Evolutionary conservation across 1,140 invertebrate genomes (phyloP).

Genomic region (Phymorhynchus buccinoides): DNA sequence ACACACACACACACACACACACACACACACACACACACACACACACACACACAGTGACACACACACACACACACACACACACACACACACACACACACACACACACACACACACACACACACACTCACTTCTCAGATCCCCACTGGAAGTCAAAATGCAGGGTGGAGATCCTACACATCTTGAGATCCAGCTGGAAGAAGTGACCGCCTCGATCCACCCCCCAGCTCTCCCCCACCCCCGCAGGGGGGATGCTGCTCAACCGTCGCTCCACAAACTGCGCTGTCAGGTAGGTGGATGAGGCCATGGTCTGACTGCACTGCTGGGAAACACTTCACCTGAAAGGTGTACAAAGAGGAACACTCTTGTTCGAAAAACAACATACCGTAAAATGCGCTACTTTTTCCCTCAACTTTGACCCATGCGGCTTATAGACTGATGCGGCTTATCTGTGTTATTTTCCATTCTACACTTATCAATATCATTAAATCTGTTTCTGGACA

Average conservation of each 20-base stretch:
- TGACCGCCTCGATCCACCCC: slow-evolving; percentile 53
- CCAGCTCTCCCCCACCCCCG: slow-evolving; percentile 57
- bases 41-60: background rate
- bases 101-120: too few relatives aligned
- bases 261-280: slow-evolving; percentile 62
- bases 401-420: too few relatives aligned
- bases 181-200: slow-evolving; percentile 66
- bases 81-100: slow-evolving; percentile 5
- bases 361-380: background rate
- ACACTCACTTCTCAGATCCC: slow-evolving; percentile 65
- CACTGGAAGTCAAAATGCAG: slow-evolving; percentile 63
- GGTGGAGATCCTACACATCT: slow-evolving; percentile 67
- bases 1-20: too few relatives aligned
- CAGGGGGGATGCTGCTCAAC: slow-evolving; percentile 42
- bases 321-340: background rate
- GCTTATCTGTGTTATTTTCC: too few relatives aligned
- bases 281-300: slow-evolving; percentile 46
- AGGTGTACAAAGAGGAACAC: background rate
- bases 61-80: slow-evolving; percentile 3
- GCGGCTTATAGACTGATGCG: too few relatives aligned
- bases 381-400: too few relatives aligned
- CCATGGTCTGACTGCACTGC: background rate
- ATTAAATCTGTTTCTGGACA: too few relatives aligned
- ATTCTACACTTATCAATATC: too few relatives aligned
- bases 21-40: slow-evolving; percentile 5